A percentile compares a stretch with the other conserved stretches of the same genome.
Conservation (phyloP, 2,888 invertebrate genomes). For the Diaperis boleti region DNA sequence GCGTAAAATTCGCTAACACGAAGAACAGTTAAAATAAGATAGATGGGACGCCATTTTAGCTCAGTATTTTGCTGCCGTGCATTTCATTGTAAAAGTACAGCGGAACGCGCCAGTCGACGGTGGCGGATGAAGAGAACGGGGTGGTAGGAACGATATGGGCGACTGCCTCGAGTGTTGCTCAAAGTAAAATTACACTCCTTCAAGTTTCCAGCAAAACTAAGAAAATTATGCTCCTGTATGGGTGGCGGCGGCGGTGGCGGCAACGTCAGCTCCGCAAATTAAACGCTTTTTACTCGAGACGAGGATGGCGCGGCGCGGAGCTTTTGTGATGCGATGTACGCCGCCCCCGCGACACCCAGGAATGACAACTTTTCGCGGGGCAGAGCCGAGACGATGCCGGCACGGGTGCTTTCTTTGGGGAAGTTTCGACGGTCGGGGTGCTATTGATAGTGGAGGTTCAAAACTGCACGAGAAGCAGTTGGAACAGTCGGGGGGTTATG, state of each 20-base stretch:
- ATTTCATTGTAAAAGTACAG: slow-evolving; percentile 61
- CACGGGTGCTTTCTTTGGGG: too few relatives aligned
- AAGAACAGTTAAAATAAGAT: slow-evolving; percentile 64
- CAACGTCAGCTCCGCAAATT: slow-evolving; percentile 38
- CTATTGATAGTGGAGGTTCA: too few relatives aligned
- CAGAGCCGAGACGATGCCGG: too few relatives aligned
- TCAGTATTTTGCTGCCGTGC: slow-evolving; percentile 63
- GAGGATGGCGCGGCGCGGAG: slow-evolving; percentile 1
- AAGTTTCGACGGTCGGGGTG: too few relatives aligned
- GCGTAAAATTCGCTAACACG: slow-evolving; percentile 59
- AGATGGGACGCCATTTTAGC: slow-evolving; percentile 64
- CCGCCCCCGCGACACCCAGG: not conserved
- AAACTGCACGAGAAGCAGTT: too few relatives aligned
- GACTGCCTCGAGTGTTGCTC: slow-evolving; percentile 59
- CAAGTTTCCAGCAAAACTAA: slow-evolving; percentile 63
- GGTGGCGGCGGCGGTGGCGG: slow-evolving; percentile 47
- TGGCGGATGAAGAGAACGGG: slow-evolving; percentile 25
- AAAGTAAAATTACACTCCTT: slow-evolving; percentile 65
- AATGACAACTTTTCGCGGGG: not conserved
- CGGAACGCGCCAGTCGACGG: slow-evolving; percentile 39
- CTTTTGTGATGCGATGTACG: not conserved
- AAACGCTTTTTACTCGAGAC: slow-evolving; percentile 35
- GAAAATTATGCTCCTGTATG: slow-evolving; percentile 60
- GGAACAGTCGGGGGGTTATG: too few relatives aligned
- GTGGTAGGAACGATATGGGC: slow-evolving; percentile 50